Conservation (phyloP, 2,113 vertebrate genomes). For the Zosterops pallidus region DNA sequence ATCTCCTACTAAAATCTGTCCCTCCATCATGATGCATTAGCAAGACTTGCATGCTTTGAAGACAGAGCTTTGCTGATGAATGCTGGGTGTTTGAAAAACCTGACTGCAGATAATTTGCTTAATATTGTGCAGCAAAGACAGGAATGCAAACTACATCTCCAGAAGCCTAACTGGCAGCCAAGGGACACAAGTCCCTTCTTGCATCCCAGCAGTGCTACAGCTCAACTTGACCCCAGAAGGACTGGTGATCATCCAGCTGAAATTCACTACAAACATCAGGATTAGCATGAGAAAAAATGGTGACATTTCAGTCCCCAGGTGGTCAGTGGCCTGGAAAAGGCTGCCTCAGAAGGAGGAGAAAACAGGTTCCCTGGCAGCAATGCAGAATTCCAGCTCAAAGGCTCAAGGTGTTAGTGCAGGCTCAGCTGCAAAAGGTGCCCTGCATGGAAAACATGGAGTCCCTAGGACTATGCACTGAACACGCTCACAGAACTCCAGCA, state of each 20-base stretch:
- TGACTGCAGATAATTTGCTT: background rate
- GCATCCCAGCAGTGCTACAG: background rate
- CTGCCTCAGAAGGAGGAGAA: background rate
- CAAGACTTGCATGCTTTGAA: background rate
- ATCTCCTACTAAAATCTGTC: background rate
- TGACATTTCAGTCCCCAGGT: background rate
- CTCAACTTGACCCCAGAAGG: background rate
- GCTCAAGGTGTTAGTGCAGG: background rate
- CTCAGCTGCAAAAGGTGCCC: background rate
- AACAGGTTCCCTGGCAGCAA: background rate
- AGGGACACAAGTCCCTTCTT: background rate
- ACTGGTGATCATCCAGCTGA: background rate
- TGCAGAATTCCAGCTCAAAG: background rate
- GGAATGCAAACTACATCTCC: background rate
- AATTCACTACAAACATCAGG: background rate
- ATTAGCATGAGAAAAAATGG: background rate
- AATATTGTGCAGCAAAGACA: background rate
- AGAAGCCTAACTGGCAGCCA: background rate
- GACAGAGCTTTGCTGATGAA: background rate
- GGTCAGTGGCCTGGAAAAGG: background rate
- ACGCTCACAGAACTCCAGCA: background rate
- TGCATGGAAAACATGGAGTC: background rate
- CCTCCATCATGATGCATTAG: background rate
- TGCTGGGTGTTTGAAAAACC: background rate
- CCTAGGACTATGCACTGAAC: background rate